Evolutionary conservation across 2,113 vertebrate genomes (phyloP), one percentile per base, ranked within the genome.

Genomic region (Parus major): DNA sequence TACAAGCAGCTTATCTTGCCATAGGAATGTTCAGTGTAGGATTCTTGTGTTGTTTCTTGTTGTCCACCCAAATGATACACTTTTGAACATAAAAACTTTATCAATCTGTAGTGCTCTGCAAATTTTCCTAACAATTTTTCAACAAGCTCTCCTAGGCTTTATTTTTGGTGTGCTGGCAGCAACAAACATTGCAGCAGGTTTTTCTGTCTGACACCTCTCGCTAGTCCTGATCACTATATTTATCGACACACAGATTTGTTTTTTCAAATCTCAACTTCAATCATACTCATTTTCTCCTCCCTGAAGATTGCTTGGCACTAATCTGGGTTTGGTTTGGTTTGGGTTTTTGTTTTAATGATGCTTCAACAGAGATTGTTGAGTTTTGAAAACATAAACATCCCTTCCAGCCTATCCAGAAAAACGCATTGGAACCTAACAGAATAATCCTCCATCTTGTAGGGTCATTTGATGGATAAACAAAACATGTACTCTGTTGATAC

Each of bases 171-270:
- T 0, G 27, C 88, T 94, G 95, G 91, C 95, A 95, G 76, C 65
- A 92, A 31, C 39, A 73, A 83, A 76, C 68, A 11, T 35, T 36
- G 83, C 83, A 86, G 72, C 95, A 96, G 94, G 90, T 96, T 97
- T 97, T 96, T 81, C 92, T 88, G 95, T 96, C 95, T 97, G 76
- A 94, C 96, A 94, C 95, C 56, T 96, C 91, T 88, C 4, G 1
- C 83, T 95, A 15, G 0, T 96, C 96, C 94, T 66, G 44, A 93
- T 95, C 92, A 47, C 92, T 95, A 52, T 95, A 94, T 95, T 94
- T 96, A 83, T 94, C 72, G 60, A 90, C 86, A 83, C 92, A 93
- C 95, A 95, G 94, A 94, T 97, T 97, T 96, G 94, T 92, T 94
- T 95, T 93, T 96, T 95, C 55, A 66, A 83, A 73, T 88, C 71